phyloP scores from a whole-genome alignment of 2,888 invertebrate species.

The Microctonus hyperodae region DNA sequence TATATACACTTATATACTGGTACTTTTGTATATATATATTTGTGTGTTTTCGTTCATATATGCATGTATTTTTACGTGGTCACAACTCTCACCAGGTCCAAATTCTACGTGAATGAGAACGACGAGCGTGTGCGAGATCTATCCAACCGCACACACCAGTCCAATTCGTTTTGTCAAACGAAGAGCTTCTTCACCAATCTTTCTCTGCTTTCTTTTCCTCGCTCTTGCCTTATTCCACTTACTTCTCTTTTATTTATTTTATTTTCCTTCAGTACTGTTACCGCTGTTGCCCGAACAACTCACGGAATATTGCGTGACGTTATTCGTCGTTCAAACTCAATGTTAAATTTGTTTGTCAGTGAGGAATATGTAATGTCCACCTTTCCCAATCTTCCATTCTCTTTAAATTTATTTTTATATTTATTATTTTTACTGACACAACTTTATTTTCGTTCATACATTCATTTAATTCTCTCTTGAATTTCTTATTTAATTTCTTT shows the following conservation, averaged over 20 bases:
- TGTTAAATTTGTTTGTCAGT: not conserved
- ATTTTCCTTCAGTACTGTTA: not conserved
- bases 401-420: not conserved
- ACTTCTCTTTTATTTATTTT: not conserved
- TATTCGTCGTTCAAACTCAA: not conserved
- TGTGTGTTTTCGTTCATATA: not conserved
- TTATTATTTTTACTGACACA: not conserved
- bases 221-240: not conserved
- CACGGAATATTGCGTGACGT: slow-evolving; percentile 14
- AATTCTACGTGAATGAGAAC: slow-evolving; percentile 15
- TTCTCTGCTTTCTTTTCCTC: not conserved
- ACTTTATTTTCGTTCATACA: not conserved
- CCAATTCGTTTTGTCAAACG: slow-evolving; percentile 5
- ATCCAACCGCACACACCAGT: not conserved
- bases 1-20: not conserved
- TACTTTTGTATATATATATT: no score
- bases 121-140: not conserved
- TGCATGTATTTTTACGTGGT: slow-evolving; percentile 3
- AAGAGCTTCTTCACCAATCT: not conserved
- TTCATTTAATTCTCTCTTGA: not conserved
- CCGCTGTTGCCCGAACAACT: not conserved
- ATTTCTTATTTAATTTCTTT: no score
- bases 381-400: not conserved
- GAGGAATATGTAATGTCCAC: not conserved
- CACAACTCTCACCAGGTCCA: slow-evolving; percentile 18